phyloP scores from a whole-genome alignment of 2,888 invertebrate genomes.

The Ditula angustiorana region DNA sequence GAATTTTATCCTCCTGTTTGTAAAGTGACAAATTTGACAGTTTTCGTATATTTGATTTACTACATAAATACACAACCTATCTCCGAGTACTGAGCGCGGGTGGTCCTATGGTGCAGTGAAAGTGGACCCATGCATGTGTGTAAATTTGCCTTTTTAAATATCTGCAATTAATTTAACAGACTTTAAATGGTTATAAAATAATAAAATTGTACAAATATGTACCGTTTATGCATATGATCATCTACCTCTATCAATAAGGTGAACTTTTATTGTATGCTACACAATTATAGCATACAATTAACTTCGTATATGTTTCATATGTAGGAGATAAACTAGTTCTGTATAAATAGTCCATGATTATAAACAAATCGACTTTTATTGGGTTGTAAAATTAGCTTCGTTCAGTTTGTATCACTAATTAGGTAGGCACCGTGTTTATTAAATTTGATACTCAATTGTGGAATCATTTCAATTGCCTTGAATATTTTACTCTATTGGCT shows the following conservation, averaged over 20 bases:
- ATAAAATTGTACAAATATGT: background rate
- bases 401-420: conserved; percentile 21
- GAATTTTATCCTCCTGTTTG: no score
- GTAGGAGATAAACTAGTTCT: conserved; percentile 23
- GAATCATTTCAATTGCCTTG: background rate
- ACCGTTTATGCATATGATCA: background rate
- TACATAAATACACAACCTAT: no score
- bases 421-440: conserved; percentile 12
- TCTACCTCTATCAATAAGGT: background rate
- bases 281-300: no score
- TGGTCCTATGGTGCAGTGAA: no score
- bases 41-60: no score
- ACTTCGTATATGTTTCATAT: no score
- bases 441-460: conserved; percentile 7
- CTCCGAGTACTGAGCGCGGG: no score
- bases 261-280: no score
- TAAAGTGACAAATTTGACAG: no score
- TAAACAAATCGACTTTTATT: conserved; percentile 22
- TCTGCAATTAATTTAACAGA: background rate
- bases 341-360: conserved; percentile 21
- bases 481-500: conserved; percentile 7
- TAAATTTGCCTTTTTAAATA: background rate
- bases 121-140: no score
- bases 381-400: conserved; percentile 22
- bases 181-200: background rate